Percentiles rank a stretch among this genome's conserved stretches.
Conservation (phyloP, 2,888 invertebrate species). For the Phyllotreta cruciferae region DNA sequence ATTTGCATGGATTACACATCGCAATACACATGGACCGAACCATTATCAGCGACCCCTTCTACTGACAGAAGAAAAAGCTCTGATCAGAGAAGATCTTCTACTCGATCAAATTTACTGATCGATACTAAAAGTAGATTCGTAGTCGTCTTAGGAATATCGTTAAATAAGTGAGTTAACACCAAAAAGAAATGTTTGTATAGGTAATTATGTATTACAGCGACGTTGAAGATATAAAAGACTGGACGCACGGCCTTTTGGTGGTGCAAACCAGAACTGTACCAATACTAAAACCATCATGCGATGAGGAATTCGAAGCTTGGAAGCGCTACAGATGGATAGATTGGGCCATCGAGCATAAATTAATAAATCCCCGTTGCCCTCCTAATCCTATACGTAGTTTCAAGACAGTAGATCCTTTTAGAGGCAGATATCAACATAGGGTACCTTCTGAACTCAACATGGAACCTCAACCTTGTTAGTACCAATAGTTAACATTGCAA, state of each 20-base stretch:
- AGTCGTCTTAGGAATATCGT: slow-evolving; percentile 13
- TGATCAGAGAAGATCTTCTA: background rate
- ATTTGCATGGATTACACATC: slow-evolving; percentile 38
- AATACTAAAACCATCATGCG: slow-evolving; percentile 50
- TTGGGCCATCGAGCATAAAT: slow-evolving; percentile 58
- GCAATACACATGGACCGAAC: slow-evolving; percentile 23
- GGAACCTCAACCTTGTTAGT: background rate
- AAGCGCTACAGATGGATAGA: slow-evolving; percentile 60
- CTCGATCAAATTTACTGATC: too few species aligned
- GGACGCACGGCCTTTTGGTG: slow-evolving; percentile 56
- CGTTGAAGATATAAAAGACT: slow-evolving; percentile 46
- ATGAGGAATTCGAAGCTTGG: slow-evolving; percentile 56
- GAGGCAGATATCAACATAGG: slow-evolving; percentile 34
- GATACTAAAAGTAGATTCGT: slow-evolving; percentile 8
- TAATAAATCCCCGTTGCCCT: slow-evolving; percentile 47
- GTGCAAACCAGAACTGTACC: slow-evolving; percentile 58
- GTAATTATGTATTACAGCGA: background rate
- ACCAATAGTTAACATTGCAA: too few species aligned
- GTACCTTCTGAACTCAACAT: slow-evolving; percentile 21
- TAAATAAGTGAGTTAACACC: background rate
- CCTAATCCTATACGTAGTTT: slow-evolving; percentile 49
- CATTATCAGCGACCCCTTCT: too few species aligned
- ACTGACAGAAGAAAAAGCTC: background rate
- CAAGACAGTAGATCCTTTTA: slow-evolving; percentile 51
- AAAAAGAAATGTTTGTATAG: background rate